phyloP scores from a whole-genome alignment of 2,888 invertebrate species.

The Chelonus formosanus region DNA sequence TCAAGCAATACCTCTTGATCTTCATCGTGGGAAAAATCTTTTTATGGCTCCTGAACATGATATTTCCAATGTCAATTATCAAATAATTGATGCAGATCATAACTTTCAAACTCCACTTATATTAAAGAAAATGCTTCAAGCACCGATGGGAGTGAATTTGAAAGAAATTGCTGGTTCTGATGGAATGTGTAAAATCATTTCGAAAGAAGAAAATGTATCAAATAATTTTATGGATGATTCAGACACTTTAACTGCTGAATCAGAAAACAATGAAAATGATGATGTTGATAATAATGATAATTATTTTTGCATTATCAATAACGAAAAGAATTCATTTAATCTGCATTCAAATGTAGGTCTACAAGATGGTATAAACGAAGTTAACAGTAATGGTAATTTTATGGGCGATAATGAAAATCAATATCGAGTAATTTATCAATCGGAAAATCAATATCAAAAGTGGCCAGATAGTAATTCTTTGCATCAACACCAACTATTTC shows the following conservation, averaged over 20 bases:
- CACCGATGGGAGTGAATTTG: constrained; percentile 58
- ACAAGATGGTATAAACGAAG: background rate
- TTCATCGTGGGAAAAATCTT: constrained; percentile 11
- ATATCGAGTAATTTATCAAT: constrained; percentile 39
- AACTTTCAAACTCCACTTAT: constrained; percentile 46
- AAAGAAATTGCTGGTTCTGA: constrained; percentile 57
- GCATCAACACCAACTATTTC: no score
- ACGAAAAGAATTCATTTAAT: constrained; percentile 35
- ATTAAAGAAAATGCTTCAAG: constrained; percentile 60
- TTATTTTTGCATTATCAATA: constrained; percentile 45
- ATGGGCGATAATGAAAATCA: constrained; percentile 4
- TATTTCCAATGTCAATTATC: background rate
- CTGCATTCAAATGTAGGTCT: background rate
- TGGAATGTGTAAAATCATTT: constrained; percentile 42
- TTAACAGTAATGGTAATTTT: background rate
- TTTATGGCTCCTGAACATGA: background rate
- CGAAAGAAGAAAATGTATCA: constrained; percentile 42
- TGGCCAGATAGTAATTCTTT: no score
- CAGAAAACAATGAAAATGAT: constrained; percentile 52
- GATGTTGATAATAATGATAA: constrained; percentile 42
- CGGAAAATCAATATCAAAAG: no score
- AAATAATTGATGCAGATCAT: constrained; percentile 28
- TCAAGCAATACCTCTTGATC: constrained; percentile 32
- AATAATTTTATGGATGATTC: constrained; percentile 55
- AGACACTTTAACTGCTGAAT: constrained; percentile 59